Base-by-base conservation (phyloP, 2,888 invertebrate species). In the Coecobrya sp. region DNA sequence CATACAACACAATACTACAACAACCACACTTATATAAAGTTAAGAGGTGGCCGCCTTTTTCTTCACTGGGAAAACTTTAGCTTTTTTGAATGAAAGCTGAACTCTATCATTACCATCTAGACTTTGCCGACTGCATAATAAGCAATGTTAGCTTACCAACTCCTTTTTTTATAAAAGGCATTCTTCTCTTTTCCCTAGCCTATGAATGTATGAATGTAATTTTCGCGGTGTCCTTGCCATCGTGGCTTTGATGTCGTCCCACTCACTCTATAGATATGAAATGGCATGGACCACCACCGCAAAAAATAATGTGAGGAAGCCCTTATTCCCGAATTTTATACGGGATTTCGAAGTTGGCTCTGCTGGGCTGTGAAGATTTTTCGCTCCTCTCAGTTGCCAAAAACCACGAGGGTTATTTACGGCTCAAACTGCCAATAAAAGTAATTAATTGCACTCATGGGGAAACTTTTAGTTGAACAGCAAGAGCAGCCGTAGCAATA, bases 361-460 rank as follows among this genome's bases (percentile, higher is more conserved):
- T 42, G 68, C 73, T 73, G 36, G 73, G n/a, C 30, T 70, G 73
- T 73, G 73, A 73, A 73, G 73, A 36, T 16, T 73, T 73, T 73
- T 73, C 73, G 49, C 70, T 76, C 52, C 89, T 76, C 85, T 81
- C 87, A 89, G 73, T 92, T 93, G 73, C 92, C 92, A 91, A 91
- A 93, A 92, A 93, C 92, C 92, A 93, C 92, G 92, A 92, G 92
- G 92, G 94, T 94, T 94, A 94, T 94, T 94, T 94, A 94, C 93
- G 94, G 94, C 91, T 91, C 86, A 89, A 92, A 91, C 93, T 94
- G 94, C 93, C 94, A 94, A 94, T 94, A 94, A 94, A 93, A 93
- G 94, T 94, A 94, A 94, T 94, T 94, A 94, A 94, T 94, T 93
- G 91, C 91, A 91, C 94, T 91, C 94, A 68, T 85, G 94, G 91